phyloP scores from a whole-genome alignment of 2,113 vertebrate species.

The Chaenogobius annularis region DNA sequence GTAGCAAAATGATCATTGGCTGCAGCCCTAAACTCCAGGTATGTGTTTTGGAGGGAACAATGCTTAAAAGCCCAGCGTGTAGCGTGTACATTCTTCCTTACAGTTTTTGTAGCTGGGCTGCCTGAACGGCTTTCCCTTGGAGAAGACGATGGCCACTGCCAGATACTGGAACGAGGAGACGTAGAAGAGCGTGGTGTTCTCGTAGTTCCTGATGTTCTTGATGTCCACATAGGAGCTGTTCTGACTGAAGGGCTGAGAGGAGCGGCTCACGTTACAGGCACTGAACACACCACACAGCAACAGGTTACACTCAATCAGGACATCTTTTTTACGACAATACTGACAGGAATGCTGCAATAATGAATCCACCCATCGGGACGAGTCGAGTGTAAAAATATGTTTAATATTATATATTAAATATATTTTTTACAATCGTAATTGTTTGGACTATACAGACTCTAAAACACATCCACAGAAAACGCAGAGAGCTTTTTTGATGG shows the following conservation, averaged over 20 bases:
- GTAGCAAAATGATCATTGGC: too few relatives aligned
- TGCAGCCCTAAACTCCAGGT: too few relatives aligned
- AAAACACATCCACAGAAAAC: too few relatives aligned
- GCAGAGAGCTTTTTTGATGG: too few relatives aligned
- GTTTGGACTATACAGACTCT: too few relatives aligned
- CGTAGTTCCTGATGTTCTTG: constrained; percentile 87
- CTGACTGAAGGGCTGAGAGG: constrained; percentile 34
- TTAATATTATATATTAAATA: too few relatives aligned
- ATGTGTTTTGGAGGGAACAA: too few relatives aligned
- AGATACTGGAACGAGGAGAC: constrained; percentile 97
- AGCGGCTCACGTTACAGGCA: constrained; percentile 74
- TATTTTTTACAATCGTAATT: too few relatives aligned
- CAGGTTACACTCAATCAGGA: not conserved
- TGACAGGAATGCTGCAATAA: not conserved
- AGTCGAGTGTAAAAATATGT: too few relatives aligned
- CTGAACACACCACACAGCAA: constrained; percentile 58
- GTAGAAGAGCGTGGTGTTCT: constrained; percentile 97
- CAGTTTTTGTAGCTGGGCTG: constrained; percentile 95
- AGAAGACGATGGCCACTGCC: constrained; percentile 91
- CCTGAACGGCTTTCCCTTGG: constrained; percentile 96
- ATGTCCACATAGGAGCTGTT: constrained; percentile 76
- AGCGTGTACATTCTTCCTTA: constrained; percentile 65
- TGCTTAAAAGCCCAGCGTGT: too few relatives aligned
- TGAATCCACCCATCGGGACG: too few relatives aligned
- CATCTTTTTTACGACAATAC: not conserved